Evolutionary conservation across 2,797 vertebrate genomes (phyloP).

Genomic region (Acanthiza pusilla): DNA sequence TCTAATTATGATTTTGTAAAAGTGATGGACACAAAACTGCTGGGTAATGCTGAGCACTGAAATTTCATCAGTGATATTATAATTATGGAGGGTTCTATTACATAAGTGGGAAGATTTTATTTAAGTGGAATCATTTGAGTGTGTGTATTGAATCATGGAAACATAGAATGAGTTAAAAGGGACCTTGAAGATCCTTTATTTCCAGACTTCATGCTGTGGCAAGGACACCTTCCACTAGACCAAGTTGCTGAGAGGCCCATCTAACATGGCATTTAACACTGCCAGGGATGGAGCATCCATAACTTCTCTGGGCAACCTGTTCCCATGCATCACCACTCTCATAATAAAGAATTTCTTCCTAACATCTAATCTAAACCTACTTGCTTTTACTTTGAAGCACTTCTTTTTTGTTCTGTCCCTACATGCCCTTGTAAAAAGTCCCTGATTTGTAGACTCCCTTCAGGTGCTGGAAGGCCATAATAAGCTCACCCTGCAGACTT

Average conservation of each 20-base stretch:
- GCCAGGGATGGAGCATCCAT: accelerated
- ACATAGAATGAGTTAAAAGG: neutral
- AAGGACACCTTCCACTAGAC: neutral
- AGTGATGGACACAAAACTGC: slow-evolving; percentile 13
- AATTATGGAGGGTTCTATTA: neutral
- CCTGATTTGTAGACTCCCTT: neutral
- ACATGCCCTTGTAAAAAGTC: neutral
- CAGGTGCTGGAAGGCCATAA: neutral
- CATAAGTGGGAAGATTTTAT: neutral
- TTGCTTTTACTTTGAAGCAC: neutral
- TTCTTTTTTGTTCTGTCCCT: neutral
- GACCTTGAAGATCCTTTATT: neutral
- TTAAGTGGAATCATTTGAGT: neutral
- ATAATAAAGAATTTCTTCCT: neutral
- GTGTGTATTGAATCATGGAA: neutral
- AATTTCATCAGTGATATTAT: neutral
- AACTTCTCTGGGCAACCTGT: neutral
- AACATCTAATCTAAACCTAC: neutral
- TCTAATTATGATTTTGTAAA: slow-evolving; percentile 23
- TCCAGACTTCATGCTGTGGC: neutral
- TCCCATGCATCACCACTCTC: neutral
- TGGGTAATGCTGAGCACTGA: neutral
- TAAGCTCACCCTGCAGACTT: neutral
- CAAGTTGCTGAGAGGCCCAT: neutral
- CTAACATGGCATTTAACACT: neutral